Conservation (phyloP, 2,113 vertebrate species). For the Takifugu bimaculatus region DNA sequence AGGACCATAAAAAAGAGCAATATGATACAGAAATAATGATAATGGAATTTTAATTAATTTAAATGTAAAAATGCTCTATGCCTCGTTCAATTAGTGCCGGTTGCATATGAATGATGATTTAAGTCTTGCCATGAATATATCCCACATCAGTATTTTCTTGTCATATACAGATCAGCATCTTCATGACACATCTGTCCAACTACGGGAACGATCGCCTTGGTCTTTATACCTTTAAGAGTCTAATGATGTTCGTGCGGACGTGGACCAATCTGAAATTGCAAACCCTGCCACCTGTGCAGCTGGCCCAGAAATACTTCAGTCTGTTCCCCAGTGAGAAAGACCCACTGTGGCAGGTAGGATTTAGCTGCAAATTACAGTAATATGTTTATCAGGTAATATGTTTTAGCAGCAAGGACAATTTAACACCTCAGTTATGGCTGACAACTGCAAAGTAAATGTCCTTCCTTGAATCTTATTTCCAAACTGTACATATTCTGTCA, state of each 20-base stretch:
- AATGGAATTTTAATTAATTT: too few relatives aligned
- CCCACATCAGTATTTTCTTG: neutral
- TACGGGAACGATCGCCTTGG: conserved; percentile 96
- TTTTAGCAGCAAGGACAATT: neutral
- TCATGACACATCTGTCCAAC: conserved; percentile 98
- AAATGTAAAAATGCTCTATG: too few relatives aligned
- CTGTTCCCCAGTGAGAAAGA: conserved; percentile 96
- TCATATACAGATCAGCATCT: conserved; percentile 88
- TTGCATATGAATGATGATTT: too few relatives aligned
- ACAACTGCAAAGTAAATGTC: neutral
- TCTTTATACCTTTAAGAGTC: conserved; percentile 93
- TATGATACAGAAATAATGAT: too few relatives aligned
- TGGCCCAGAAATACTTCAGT: conserved; percentile 96
- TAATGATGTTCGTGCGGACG: conserved; percentile 88
- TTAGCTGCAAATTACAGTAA: neutral
- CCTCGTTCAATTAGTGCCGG: too few relatives aligned
- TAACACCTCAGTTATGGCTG: neutral
- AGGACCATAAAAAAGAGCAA: too few relatives aligned
- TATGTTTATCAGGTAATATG: neutral
- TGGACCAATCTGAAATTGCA: conserved; percentile 96
- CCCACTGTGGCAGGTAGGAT: conserved; percentile 91
- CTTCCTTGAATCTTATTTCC: neutral
- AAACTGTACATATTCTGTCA: neutral
- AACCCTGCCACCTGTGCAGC: conserved; percentile 87
- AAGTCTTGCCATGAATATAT: neutral